phyloP scores from a whole-genome alignment of 2,113 vertebrate genomes.

The Empidonax traillii region DNA sequence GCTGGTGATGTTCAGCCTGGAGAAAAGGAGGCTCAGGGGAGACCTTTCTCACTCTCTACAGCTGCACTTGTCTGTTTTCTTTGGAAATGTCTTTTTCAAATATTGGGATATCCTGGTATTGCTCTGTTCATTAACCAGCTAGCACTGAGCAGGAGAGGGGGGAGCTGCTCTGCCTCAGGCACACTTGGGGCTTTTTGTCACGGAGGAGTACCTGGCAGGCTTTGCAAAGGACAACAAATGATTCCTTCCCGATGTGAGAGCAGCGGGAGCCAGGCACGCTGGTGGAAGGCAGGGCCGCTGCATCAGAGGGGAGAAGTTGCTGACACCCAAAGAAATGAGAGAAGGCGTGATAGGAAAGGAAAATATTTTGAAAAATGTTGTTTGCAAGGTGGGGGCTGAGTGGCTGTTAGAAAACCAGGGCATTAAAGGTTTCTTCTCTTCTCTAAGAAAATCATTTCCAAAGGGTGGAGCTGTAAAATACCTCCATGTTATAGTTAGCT shows the following conservation, averaged over 20 bases:
- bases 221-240: background rate
- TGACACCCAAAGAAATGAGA: conserved; percentile 27
- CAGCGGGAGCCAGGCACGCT: background rate
- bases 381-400: conserved; percentile 10
- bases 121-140: background rate
- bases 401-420: background rate
- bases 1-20: background rate
- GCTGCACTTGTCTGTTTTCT: background rate
- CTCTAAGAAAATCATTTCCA: conserved; percentile 30
- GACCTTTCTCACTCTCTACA: background rate
- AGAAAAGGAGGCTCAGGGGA: background rate
- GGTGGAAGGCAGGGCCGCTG: background rate
- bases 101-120: background rate
- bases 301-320: conserved; percentile 32
- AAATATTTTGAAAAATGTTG: conserved; percentile 57
- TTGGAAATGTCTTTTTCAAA: conserved; percentile 4
- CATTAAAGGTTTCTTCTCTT: conserved; percentile 7
- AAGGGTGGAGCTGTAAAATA: conserved; percentile 58
- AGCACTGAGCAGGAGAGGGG: background rate
- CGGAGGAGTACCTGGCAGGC: conserved; percentile 11
- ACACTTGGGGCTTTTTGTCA: background rate
- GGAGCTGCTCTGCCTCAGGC: background rate
- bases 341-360: conserved; percentile 60
- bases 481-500: background rate
- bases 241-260: background rate